phyloP scores from a whole-genome alignment of 2,888 invertebrate species.

The Venustoraphidia nigricollis region DNA sequence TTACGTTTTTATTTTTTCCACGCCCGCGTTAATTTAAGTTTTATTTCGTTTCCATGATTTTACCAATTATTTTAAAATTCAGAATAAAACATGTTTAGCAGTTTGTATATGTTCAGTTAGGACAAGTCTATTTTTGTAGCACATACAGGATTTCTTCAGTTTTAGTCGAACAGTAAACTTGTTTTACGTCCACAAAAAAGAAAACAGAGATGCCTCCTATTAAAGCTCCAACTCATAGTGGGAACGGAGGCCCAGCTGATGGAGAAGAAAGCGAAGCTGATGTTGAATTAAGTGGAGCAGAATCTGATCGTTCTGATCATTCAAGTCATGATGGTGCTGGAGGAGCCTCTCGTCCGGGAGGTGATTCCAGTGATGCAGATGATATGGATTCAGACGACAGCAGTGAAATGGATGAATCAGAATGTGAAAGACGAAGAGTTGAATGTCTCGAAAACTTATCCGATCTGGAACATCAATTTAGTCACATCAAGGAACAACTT shows the following conservation, averaged over 20 bases:
- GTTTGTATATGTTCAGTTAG: no score
- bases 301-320: conserved; percentile 51
- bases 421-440: conserved; percentile 68
- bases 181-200: no score
- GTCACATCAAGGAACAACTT: conserved; percentile 71
- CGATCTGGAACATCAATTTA: conserved; percentile 80
- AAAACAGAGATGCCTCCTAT: conserved; percentile 43
- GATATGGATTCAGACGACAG: conserved; percentile 74
- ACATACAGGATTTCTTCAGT: no score
- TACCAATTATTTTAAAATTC: no score
- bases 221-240: conserved; percentile 31
- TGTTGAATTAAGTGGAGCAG: conserved; percentile 51
- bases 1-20: no score
- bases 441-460: conserved; percentile 77
- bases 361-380: conserved; percentile 59
- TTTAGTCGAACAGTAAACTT: no score
- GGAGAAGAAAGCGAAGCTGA: conserved; percentile 44
- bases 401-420: conserved; percentile 84
- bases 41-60: no score
- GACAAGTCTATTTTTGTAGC: no score
- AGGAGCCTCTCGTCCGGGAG: conserved; percentile 21
- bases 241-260: conserved; percentile 34
- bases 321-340: conserved; percentile 48
- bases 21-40: no score
- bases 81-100: no score